These are phyloP conservation scores for Agonopterix heracliana DNA, from an alignment of 2,888 invertebrate genomes.

Conservation along the genomic window DNA sequence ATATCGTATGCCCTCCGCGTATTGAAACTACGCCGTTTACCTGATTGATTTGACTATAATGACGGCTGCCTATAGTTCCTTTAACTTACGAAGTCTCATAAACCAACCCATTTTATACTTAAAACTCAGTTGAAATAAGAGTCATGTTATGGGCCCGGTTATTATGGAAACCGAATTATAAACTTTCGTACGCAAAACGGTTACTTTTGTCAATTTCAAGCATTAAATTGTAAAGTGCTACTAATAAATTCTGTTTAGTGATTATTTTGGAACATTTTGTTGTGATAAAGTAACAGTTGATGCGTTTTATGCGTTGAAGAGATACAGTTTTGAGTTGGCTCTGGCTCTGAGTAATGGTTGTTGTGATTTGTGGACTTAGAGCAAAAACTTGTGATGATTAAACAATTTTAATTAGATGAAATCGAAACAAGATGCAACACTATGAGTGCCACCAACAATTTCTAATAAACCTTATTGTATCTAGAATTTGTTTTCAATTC, in stretches of 20 bases:
- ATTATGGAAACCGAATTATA: too few relatives aligned
- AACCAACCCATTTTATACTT: too few relatives aligned
- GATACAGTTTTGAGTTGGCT: constrained; percentile 25
- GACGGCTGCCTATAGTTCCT: constrained; percentile 48
- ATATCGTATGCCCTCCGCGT: constrained; percentile 31
- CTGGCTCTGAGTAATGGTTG: constrained; percentile 29
- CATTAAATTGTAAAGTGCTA: constrained; percentile 47
- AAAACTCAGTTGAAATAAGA: too few relatives aligned
- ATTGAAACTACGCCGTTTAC: constrained; percentile 37
- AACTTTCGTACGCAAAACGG: constrained; percentile 36
- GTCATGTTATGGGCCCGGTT: too few relatives aligned
- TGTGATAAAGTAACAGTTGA: constrained; percentile 31
- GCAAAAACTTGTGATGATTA: too few relatives aligned
- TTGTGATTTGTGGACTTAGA: background rate
- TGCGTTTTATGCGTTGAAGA: constrained; percentile 42
- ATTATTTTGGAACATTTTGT: constrained; percentile 53
- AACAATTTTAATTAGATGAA: too few relatives aligned
- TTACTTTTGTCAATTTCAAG: constrained; percentile 57
- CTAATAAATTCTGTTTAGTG: constrained; percentile 53
- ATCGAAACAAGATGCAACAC: too few relatives aligned
- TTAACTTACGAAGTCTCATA: too few relatives aligned
- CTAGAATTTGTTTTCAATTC: too few relatives aligned
- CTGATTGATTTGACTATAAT: constrained; percentile 69
- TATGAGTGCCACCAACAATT: too few relatives aligned
- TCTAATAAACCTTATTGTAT: too few relatives aligned